Base-by-base conservation (phyloP, 2,797 vertebrate genomes). In the Lophius americanus region DNA sequence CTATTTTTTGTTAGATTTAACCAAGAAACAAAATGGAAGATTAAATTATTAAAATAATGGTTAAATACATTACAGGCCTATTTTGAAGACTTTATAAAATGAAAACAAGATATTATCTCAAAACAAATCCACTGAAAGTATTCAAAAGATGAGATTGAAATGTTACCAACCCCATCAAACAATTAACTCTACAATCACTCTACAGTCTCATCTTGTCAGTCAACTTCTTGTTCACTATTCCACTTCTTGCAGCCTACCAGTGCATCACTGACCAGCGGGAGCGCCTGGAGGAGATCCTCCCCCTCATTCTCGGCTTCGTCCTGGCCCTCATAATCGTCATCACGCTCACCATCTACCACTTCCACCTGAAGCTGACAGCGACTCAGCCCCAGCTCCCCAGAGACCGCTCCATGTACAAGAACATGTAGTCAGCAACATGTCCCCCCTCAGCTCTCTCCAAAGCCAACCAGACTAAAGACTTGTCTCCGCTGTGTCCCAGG, bases 401-500 rank as follows among this genome's bases (percentile, higher is more conserved):
- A 63, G 98, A 99, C 89, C 94, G 96, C 87, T 97, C 97, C 68
- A 94, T 98, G 83, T 99, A 99, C 90, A 99, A 99, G 87, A 97
- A 99, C 92, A 99, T 99, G 98, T 98, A 95, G 76, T 6, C 56
- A 32, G n/a, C 48, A 36, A 52, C 79, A 32, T 60, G 11, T 10
- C 60, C 4, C 57, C 64, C 63, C 62, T 64, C 68, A 38, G 57
- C 75, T 71, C 56, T 60, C 56, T 60, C 70, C 65, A 68, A 75
- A 82, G 83, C 70, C 48, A 64, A 69, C 73, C 72, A 32, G 62
- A 71, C 46, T 52, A 78, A 70, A 74, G 81, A 86, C 81, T 73
- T 51, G 66, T 48, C 59, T 74, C 69, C 68, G 78, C 13, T 9
- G 70, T 46, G 67, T 87, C 73, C 73, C 64, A 6, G 81, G 70